These are phyloP conservation scores for Cromileptes altivelis DNA, from an alignment of 2,113 vertebrate species.

Conservation along the genomic window DNA sequence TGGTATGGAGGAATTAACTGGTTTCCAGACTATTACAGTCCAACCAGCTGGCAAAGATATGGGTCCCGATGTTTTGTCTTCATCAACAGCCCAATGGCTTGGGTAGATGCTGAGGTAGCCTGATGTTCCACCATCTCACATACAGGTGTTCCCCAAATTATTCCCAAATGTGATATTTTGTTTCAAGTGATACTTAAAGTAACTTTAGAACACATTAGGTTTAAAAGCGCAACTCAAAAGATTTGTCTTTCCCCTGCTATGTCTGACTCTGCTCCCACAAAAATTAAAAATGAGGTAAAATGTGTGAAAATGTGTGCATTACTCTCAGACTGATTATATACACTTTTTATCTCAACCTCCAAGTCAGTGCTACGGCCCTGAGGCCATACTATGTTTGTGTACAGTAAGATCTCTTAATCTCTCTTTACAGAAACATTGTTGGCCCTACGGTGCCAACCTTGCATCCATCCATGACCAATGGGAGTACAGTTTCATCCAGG, in stretches of 20 bases:
- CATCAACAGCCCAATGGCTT: neutral
- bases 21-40: neutral
- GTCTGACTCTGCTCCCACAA: neutral
- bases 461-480: neutral
- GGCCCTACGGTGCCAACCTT: neutral
- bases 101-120: conserved; percentile 5
- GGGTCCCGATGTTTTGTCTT: neutral
- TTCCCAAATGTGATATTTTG: neutral
- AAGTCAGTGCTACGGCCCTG: too few species aligned
- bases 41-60: rapidly evolving
- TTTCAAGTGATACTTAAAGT: neutral
- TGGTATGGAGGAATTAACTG: too few species aligned
- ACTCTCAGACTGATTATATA: neutral
- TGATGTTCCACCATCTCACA: neutral
- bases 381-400: neutral
- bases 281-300: neutral
- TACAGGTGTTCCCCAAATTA: neutral
- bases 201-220: neutral
- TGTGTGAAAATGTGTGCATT: neutral
- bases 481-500: neutral
- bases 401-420: neutral
- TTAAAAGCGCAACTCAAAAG: neutral
- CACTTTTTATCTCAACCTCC: too few species aligned
- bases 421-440: neutral
- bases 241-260: neutral